These are phyloP conservation scores for Matsumurasca onukii DNA, from an alignment of 1,140 invertebrate genomes.

Conservation along the genomic window DNA sequence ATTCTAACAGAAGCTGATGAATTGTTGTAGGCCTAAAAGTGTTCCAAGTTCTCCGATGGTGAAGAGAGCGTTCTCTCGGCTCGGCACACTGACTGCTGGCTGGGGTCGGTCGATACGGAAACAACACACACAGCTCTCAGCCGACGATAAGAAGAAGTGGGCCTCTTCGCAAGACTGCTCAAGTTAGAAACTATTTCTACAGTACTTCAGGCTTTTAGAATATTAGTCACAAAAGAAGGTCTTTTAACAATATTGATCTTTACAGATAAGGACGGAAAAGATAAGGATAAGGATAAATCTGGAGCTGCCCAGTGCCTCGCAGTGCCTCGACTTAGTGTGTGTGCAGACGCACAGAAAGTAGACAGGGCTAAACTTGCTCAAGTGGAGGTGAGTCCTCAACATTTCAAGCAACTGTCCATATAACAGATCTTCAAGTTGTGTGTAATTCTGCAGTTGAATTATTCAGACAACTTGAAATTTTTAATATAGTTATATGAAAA, in stretches of 20 bases:
- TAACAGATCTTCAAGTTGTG: too few relatives aligned
- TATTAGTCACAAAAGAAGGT: too few relatives aligned
- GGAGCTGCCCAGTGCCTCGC: conserved; percentile 65
- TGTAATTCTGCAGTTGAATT: too few relatives aligned
- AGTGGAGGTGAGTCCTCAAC: conserved; percentile 68
- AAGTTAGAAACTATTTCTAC: conserved; percentile 68
- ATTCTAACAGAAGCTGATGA: too few relatives aligned
- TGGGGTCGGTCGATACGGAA: conserved; percentile 84
- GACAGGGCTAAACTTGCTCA: conserved; percentile 87
- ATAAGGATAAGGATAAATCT: conserved; percentile 69
- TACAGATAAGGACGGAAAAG: conserved; percentile 72
- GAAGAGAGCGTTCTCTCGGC: conserved; percentile 83
- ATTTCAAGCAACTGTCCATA: too few relatives aligned
- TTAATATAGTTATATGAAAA: too few relatives aligned
- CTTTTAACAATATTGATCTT: too few relatives aligned
- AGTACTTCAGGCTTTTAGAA: too few relatives aligned
- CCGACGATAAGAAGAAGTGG: conserved; percentile 90
- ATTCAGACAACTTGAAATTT: too few relatives aligned
- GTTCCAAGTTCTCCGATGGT: conserved; percentile 94
- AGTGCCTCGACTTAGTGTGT: conserved; percentile 85
- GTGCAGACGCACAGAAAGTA: conserved; percentile 91
- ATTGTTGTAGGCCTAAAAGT: conserved; percentile 74
- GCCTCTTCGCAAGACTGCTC: conserved; percentile 89
- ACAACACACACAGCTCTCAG: conserved; percentile 68
- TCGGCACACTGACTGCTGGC: conserved; percentile 85